Evolutionary conservation across 2,888 invertebrate genomes (phyloP).

Genomic region (Therioaphis trifolii): DNA sequence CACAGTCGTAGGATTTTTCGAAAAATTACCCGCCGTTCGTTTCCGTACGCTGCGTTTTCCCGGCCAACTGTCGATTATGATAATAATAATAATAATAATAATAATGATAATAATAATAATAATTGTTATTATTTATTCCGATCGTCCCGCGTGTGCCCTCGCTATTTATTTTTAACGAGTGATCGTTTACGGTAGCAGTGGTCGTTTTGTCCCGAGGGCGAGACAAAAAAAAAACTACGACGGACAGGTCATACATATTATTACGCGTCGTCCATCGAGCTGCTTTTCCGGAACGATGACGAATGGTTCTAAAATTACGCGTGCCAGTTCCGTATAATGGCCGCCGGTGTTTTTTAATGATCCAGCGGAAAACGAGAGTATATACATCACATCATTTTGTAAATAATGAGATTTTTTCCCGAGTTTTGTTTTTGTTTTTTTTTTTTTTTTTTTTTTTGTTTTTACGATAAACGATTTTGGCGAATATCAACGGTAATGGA

Average conservation of each 20-base stretch:
- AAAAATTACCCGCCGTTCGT: too few species aligned
- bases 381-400: slow-evolving; percentile 12
- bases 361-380: slow-evolving; percentile 10
- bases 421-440: too few species aligned
- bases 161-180: slow-evolving; percentile 10
- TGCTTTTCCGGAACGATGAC: background rate
- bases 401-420: slow-evolving; percentile 45
- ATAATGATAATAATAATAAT: too few species aligned
- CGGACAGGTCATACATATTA: slow-evolving; percentile 20
- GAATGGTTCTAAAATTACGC: slow-evolving; percentile 1
- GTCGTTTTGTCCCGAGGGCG: background rate
- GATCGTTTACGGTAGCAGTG: background rate
- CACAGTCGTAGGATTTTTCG: too few species aligned
- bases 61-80: background rate
- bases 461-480: slow-evolving; percentile 57
- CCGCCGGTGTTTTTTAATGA: slow-evolving; percentile 21
- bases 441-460: slow-evolving; percentile 25
- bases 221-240: background rate
- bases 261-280: background rate
- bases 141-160: too few species aligned
- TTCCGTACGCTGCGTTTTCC: too few species aligned
- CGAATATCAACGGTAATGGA: slow-evolving; percentile 48
- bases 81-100: too few species aligned
- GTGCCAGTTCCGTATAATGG: background rate
- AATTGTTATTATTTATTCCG: too few species aligned